Evolutionary conservation across 2,797 vertebrate genomes (phyloP).

Genomic region (Heteromormyrus szaboi): DNA sequence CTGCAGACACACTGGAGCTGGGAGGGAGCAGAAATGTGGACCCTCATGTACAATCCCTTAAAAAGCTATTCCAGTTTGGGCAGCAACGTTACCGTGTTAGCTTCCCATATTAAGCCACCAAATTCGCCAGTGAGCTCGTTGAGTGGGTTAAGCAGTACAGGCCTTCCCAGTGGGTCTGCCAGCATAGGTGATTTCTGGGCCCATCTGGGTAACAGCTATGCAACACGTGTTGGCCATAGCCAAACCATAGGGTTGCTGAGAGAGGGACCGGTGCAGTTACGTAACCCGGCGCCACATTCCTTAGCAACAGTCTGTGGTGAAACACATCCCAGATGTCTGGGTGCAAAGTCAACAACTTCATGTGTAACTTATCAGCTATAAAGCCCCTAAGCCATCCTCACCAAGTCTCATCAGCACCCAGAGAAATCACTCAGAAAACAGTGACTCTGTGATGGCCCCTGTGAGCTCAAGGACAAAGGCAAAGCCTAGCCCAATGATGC

Average conservation of each 20-base stretch:
- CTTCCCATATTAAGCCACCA: not conserved
- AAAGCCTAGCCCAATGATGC: not conserved
- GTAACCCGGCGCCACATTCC: slow-evolving; percentile 21
- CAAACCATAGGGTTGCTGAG: slow-evolving; percentile 10
- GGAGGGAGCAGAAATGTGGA: not conserved
- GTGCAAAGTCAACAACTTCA: slow-evolving; percentile 29
- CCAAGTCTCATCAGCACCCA: not conserved
- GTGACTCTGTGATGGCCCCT: not conserved
- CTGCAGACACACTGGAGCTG: not conserved
- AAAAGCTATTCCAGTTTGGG: not conserved
- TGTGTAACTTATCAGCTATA: slow-evolving; percentile 27
- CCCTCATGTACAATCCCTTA: not conserved
- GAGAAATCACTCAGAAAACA: slow-evolving; percentile 10
- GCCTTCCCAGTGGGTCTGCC: not conserved
- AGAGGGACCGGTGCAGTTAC: slow-evolving; percentile 21
- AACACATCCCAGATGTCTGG: slow-evolving; percentile 34
- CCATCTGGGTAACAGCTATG: not conserved
- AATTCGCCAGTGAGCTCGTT: not conserved
- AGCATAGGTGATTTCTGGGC: not conserved
- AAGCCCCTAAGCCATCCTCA: not conserved
- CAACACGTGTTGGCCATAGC: not conserved
- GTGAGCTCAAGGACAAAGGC: not conserved
- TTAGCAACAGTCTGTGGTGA: slow-evolving; percentile 15
- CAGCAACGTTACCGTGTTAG: not conserved
- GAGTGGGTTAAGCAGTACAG: not conserved